Percentiles rank a stretch among this genome's conserved stretches.
These are phyloP conservation scores for Tryphoninae sp. DNA, from an alignment of 2,888 invertebrate species.

Conservation along the genomic window DNA sequence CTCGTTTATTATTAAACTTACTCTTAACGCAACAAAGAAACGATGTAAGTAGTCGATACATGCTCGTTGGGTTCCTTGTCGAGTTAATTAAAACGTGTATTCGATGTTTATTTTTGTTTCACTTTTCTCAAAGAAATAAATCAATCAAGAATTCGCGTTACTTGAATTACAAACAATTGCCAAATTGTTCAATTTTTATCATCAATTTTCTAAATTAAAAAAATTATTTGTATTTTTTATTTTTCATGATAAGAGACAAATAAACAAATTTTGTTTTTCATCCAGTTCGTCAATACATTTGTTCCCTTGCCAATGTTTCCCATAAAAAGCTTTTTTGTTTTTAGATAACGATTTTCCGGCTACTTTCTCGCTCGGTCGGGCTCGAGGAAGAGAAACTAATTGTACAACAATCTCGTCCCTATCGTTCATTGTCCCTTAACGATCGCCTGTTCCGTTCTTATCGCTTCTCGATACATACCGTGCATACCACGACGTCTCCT, in stretches of 20 bases:
- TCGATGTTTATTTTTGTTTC: background rate
- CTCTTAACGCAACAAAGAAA: constrained; percentile 16
- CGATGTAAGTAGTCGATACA: constrained; percentile 4
- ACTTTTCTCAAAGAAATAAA: too few species aligned
- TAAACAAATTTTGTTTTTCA: too few species aligned
- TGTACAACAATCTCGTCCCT: background rate
- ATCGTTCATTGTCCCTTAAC: background rate
- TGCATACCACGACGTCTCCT: background rate
- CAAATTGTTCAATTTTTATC: too few species aligned
- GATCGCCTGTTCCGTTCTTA: background rate
- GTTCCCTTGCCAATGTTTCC: too few species aligned
- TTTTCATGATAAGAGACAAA: too few species aligned
- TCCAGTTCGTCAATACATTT: too few species aligned
- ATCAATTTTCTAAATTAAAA: too few species aligned
- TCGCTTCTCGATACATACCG: background rate
- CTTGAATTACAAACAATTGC: too few species aligned
- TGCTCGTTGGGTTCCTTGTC: background rate
- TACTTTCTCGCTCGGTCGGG: constrained; percentile 6
- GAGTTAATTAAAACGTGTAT: constrained; percentile 18
- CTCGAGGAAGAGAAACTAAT: background rate
- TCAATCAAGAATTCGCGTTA: too few species aligned
- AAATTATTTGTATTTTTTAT: too few species aligned
- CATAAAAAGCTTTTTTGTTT: too few species aligned
- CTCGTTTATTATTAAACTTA: constrained; percentile 34
- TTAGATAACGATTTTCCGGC: too few species aligned